phyloP scores from a whole-genome alignment of 2,888 invertebrate species.

The Opisthograptis luteolata region DNA sequence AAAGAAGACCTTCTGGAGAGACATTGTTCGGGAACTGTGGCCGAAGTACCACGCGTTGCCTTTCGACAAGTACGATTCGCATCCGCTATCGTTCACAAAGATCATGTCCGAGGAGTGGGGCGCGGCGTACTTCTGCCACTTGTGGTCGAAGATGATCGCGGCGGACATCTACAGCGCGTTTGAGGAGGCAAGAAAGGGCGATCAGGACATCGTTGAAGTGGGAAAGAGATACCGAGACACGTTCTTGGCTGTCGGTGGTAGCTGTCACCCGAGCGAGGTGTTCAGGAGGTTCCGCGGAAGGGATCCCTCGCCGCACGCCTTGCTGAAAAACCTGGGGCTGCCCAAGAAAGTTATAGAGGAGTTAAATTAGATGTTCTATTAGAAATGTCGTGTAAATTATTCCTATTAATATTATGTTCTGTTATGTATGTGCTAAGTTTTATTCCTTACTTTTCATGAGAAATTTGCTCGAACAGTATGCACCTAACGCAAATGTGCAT shows the following conservation, averaged over 20 bases:
- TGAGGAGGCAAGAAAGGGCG: conserved; percentile 85
- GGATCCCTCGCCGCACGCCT: conserved; percentile 94
- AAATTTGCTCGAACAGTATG: too few relatives aligned
- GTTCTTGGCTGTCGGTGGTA: conserved; percentile 92
- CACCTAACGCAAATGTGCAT: too few relatives aligned
- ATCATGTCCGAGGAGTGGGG: conserved; percentile 94
- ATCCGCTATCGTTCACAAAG: conserved; percentile 93
- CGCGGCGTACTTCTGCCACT: conserved; percentile 92
- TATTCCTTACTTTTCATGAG: background rate
- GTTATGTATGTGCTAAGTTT: conserved; percentile 35
- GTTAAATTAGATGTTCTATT: conserved; percentile 55
- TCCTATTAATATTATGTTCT: conserved; percentile 56
- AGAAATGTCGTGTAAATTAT: conserved; percentile 49
- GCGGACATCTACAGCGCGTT: conserved; percentile 96
- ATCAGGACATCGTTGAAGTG: conserved; percentile 81
- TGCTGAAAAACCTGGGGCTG: conserved; percentile 87
- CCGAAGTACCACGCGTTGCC: conserved; percentile 91
- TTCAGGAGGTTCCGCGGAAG: conserved; percentile 96
- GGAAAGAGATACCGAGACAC: conserved; percentile 91
- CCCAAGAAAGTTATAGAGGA: conserved; percentile 64
- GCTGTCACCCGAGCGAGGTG: conserved; percentile 91
- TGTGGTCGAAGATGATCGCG: conserved; percentile 95
- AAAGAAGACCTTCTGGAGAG: conserved; percentile 91
- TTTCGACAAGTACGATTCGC: conserved; percentile 90
- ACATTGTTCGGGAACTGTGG: conserved; percentile 91